A percentile compares a stretch with the other conserved stretches of the same genome.
Evolutionary conservation across 92 coral and sea anemone genomes (phyloP).

Genomic region (Meandrina meandrites): DNA sequence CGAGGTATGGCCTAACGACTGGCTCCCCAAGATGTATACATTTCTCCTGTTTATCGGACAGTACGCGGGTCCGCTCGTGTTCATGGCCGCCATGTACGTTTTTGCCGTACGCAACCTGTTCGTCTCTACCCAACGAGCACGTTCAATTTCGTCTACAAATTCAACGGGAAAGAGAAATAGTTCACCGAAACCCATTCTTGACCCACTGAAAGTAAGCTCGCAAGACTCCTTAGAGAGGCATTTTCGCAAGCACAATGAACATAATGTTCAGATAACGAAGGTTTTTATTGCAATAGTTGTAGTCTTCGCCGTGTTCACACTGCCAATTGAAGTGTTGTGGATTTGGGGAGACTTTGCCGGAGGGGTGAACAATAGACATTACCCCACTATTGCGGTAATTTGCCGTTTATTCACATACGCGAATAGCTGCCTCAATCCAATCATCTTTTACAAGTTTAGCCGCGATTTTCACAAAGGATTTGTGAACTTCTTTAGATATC

Average conservation of each 20-base stretch:
- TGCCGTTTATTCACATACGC: conserved; percentile 70
- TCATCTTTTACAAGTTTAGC: conserved; percentile 55
- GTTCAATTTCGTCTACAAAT: not conserved
- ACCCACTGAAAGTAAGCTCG: not conserved
- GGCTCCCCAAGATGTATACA: conserved; percentile 67
- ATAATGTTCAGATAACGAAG: conserved; percentile 54
- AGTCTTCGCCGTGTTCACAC: conserved; percentile 50
- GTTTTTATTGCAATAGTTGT: conserved; percentile 54
- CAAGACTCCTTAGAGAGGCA: conserved; percentile 17
- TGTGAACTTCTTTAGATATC: conserved; percentile 9
- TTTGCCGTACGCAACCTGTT: conserved; percentile 51
- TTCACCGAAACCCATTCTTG: not conserved
- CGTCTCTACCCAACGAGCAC: conserved; percentile 24
- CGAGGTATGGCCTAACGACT: conserved; percentile 69
- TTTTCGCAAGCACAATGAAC: conserved; percentile 26
- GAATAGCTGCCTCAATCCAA: conserved; percentile 60
- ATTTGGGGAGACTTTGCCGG: conserved; percentile 63
- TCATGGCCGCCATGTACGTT: conserved; percentile 70
- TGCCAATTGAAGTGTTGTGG: conserved; percentile 61
- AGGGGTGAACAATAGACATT: conserved; percentile 24
- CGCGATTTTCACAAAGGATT: conserved; percentile 58
- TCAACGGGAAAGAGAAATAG: conserved; percentile 11
- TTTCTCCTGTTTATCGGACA: conserved; percentile 62
- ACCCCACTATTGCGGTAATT: conserved; percentile 28
- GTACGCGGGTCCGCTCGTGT: conserved; percentile 63